Conservation (phyloP, 35 echinoderm and acorn worm species). For the Eucidaris tribuloides region DNA sequence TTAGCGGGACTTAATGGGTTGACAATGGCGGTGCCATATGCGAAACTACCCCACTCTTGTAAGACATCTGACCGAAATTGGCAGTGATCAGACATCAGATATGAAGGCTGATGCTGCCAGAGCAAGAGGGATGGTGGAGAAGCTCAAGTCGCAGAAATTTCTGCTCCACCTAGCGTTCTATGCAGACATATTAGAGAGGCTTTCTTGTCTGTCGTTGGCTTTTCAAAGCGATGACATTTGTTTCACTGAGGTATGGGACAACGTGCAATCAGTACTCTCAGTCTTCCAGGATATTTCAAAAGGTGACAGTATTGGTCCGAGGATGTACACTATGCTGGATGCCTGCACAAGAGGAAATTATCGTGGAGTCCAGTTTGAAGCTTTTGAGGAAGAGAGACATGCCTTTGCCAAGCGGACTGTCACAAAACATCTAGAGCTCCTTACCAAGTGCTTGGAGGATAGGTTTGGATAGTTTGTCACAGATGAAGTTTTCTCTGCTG, state of each 20-base stretch:
- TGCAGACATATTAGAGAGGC: not conserved
- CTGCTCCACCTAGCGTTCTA: not conserved
- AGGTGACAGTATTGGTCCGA: not conserved
- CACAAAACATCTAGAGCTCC: not conserved
- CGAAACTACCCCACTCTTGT: conserved; percentile 38
- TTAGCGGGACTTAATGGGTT: conserved; percentile 63
- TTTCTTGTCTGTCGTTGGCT: not conserved
- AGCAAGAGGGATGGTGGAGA: conserved; percentile 45
- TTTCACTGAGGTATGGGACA: not conserved
- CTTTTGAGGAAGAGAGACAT: not conserved
- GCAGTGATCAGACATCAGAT: conserved; percentile 5
- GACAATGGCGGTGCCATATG: conserved; percentile 51
- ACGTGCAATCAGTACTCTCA: not conserved
- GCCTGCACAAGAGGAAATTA: not conserved
- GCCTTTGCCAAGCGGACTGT: not conserved
- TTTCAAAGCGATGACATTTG: conserved; percentile 19
- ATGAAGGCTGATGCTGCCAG: conserved; percentile 43
- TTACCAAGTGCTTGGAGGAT: not conserved
- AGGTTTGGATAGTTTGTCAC: not conserved
- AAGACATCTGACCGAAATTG: conserved; percentile 34
- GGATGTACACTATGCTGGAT: not conserved
- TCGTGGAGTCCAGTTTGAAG: conserved; percentile 1
- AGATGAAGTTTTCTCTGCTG: not conserved
- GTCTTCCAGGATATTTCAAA: conserved; percentile 6
- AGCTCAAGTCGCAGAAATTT: conserved; percentile 4